phyloP scores from a whole-genome alignment of 1,140 invertebrate species.

The Neelides sp. region DNA sequence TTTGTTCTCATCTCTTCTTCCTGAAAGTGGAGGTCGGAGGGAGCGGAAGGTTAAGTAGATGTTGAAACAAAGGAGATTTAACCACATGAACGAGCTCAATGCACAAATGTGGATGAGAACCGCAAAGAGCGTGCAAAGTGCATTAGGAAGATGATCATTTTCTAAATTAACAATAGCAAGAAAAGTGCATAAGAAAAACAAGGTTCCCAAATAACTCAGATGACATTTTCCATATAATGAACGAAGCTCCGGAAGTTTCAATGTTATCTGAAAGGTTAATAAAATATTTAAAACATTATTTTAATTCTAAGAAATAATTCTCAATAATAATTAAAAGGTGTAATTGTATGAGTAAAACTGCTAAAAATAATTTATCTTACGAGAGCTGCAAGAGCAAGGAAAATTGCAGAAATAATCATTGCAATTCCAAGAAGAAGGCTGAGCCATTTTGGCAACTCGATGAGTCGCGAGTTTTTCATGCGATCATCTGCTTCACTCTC shows the following conservation, averaged over 20 bases:
- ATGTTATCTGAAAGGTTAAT: slow-evolving; percentile 13
- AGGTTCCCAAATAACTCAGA: slow-evolving; percentile 26
- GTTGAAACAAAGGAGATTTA: slow-evolving; percentile 30
- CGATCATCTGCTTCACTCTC: neutral
- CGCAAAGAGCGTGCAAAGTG: slow-evolving; percentile 21
- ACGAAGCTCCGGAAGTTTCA: slow-evolving; percentile 25
- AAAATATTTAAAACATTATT: too few species aligned
- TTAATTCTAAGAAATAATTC: too few species aligned
- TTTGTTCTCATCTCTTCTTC: slow-evolving; percentile 24
- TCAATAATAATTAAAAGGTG: too few species aligned
- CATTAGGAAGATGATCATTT: slow-evolving; percentile 3
- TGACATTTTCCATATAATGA: slow-evolving; percentile 30
- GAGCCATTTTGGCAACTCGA: slow-evolving; percentile 11
- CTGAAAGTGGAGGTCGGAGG: slow-evolving; percentile 24
- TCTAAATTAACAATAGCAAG: slow-evolving; percentile 18
- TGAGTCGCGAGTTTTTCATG: neutral
- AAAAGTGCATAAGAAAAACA: slow-evolving; percentile 23
- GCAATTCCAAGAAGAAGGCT: slow-evolving; percentile 13
- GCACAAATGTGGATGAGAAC: slow-evolving; percentile 28
- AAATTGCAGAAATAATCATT: slow-evolving; percentile 22
- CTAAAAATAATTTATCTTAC: slow-evolving; percentile 8
- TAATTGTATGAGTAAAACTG: too few species aligned
- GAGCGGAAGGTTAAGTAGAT: slow-evolving; percentile 28
- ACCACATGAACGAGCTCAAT: slow-evolving; percentile 28
- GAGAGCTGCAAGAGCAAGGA: slow-evolving; percentile 24